phyloP scores from a whole-genome alignment of 2,113 vertebrate genomes.

The Platichthys flesus region DNA sequence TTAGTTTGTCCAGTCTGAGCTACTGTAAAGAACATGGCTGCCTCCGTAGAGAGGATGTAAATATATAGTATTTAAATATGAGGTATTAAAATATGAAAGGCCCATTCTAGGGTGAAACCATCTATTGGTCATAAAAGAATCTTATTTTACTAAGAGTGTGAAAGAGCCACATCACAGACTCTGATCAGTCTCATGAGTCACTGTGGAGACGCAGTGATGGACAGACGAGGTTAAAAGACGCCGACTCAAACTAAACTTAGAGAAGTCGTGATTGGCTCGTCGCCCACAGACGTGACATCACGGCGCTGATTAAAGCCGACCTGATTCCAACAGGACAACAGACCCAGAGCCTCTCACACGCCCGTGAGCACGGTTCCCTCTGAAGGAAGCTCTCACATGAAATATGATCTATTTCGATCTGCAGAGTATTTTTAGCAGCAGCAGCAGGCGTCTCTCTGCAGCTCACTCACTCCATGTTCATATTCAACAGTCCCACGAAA shows the following conservation, averaged over 20 bases:
- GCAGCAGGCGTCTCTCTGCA: slow-evolving; percentile 28
- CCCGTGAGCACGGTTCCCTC: slow-evolving; percentile 4
- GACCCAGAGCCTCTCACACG: neutral
- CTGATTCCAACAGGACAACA: neutral
- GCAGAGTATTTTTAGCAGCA: slow-evolving; percentile 60
- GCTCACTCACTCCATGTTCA: slow-evolving; percentile 40
- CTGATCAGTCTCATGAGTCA: neutral
- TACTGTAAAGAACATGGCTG: too few species aligned
- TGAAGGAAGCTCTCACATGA: slow-evolving; percentile 27
- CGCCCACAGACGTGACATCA: too few species aligned
- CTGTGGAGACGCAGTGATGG: neutral
- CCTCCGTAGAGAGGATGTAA: too few species aligned
- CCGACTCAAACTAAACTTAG: neutral
- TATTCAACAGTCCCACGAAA: slow-evolving; percentile 31
- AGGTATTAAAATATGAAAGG: too few species aligned
- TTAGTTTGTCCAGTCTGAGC: too few species aligned
- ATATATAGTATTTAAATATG: too few species aligned
- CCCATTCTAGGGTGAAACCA: too few species aligned
- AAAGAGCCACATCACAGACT: too few species aligned
- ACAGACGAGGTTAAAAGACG: neutral
- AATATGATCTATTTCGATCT: slow-evolving; percentile 56
- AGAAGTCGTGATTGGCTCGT: neutral
- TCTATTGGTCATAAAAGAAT: too few species aligned
- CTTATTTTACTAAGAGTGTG: too few species aligned
- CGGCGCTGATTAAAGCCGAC: slow-evolving; percentile 23